Base-by-base conservation (phyloP, 2,113 vertebrate species). In the Galemys pyrenaicus region DNA sequence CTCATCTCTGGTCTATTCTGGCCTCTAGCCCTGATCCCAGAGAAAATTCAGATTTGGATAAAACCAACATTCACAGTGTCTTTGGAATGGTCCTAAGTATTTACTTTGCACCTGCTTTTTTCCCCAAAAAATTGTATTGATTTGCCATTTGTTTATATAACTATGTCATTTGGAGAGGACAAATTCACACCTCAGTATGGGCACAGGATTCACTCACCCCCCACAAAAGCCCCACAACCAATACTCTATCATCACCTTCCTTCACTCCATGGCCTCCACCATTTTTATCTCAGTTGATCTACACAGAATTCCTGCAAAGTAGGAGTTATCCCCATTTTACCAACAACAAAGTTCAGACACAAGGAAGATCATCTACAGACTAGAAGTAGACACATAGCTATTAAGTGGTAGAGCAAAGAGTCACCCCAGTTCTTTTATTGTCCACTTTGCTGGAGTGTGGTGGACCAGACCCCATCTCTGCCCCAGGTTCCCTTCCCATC, bases 21-120 rank as follows among this genome's bases (percentile, higher is more conserved):
- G 32, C 49, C 39, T 73, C 41, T 70, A 93, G 44, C 24, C 28
- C 35, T 49, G 39, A 35, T 79, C n/a, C 22, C 49, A 84, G 24
- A 91, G n/a, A 93, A 94, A 88, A 87, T 68, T 68, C 35, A 70
- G 24, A 82, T 73, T 73, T 87, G 32, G 30, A 74, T 87, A 71
- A n/a, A 75, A 39, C 6, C 58, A 81, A 79, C 13, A 65, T 79
- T 83, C 41, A 68, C 22, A 56, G 35, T 56, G 7, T 35, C 41
- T 83, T 77, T 87, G 85, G 37, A 46, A 89, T 26, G 89, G 30
- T 10, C 44, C 30, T 70, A 56, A 22, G 30, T 74, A 20, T 68
- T 91, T 51, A 46, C 62, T 87, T 92, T 65, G 68, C 3, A 68
- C 54, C 9, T 90, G 6, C 20, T 6, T 56, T 56, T 56, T 56